Percentiles rank a stretch among this genome's conserved stretches.
phyloP scores from a whole-genome alignment of 2,888 invertebrate species.

The Brassicogethes aeneus region DNA sequence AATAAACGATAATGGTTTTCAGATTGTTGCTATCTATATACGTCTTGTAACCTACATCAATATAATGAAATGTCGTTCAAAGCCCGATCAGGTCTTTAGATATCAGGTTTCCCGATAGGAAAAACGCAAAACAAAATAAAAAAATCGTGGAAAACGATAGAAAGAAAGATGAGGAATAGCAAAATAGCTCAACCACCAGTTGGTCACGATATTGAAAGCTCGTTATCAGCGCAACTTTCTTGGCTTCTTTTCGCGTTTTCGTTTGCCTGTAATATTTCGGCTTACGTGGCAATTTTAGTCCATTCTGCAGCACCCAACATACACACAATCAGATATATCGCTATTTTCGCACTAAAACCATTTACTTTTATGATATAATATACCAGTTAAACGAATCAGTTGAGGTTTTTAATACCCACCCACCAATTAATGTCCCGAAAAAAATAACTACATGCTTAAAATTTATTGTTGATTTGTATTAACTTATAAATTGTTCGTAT shows the following conservation, averaged over 20 bases:
- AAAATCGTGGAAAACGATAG: background rate
- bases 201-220: slow-evolving; percentile 33
- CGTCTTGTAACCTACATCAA: background rate
- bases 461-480: too few species aligned
- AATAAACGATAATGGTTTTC: background rate
- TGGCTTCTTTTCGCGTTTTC: background rate
- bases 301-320: too few species aligned
- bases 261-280: background rate
- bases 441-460: too few species aligned
- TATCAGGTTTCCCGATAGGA: background rate
- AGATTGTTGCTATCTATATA: background rate
- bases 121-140: background rate
- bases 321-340: too few species aligned
- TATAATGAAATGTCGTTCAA: background rate
- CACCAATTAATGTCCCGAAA: too few species aligned
- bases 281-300: background rate
- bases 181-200: slow-evolving; percentile 33
- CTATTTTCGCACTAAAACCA: too few species aligned
- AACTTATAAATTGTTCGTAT: too few species aligned
- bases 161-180: slow-evolving; percentile 21
- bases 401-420: too few species aligned
- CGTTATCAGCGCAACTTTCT: slow-evolving; percentile 22
- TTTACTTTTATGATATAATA: too few species aligned
- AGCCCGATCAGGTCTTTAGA: background rate
- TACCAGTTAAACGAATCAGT: too few species aligned